phyloP scores from a whole-genome alignment of 92 coral and sea anemone species.

The Siderastrea radians region DNA sequence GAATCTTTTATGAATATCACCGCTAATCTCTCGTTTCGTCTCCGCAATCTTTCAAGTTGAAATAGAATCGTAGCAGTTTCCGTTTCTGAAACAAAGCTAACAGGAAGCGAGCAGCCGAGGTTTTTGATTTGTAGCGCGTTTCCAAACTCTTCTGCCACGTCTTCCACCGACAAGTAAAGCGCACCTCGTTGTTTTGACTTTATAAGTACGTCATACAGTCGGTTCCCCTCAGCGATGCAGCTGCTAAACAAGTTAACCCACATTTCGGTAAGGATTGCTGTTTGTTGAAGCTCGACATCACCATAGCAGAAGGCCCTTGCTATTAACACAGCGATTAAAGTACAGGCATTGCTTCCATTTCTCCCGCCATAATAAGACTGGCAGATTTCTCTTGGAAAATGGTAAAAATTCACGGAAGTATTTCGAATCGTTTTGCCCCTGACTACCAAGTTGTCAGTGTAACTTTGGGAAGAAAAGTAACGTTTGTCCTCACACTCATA shows the following conservation, averaged over 20 bases:
- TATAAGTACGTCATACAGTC: slow-evolving; percentile 45
- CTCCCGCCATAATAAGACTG: slow-evolving; percentile 68
- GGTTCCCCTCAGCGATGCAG: slow-evolving; percentile 64
- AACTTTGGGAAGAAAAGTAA: background rate
- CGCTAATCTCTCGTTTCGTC: slow-evolving; percentile 21
- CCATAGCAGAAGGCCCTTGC: slow-evolving; percentile 50
- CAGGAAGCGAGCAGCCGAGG: slow-evolving; percentile 56
- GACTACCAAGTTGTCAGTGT: slow-evolving; percentile 4
- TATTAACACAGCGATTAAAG: slow-evolving; percentile 62
- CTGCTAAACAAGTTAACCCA: slow-evolving; percentile 55
- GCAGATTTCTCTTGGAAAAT: slow-evolving; percentile 58
- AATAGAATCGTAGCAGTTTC: slow-evolving; percentile 56
- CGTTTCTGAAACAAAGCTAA: slow-evolving; percentile 56
- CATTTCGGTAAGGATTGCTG: slow-evolving; percentile 26
- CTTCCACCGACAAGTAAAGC: slow-evolving; percentile 62
- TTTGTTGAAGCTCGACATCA: background rate
- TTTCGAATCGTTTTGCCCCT: slow-evolving; percentile 33
- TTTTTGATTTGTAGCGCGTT: slow-evolving; percentile 18
- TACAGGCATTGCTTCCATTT: slow-evolving; percentile 68
- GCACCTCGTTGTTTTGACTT: slow-evolving; percentile 39
- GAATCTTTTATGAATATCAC: slow-evolving; percentile 62
- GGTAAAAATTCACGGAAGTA: slow-evolving; percentile 44
- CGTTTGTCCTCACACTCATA: background rate
- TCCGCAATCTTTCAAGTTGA: slow-evolving; percentile 44
- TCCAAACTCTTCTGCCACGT: slow-evolving; percentile 56